phyloP scores from a whole-genome alignment of 1,140 invertebrate genomes.

The Temnothorax longispinosus region DNA sequence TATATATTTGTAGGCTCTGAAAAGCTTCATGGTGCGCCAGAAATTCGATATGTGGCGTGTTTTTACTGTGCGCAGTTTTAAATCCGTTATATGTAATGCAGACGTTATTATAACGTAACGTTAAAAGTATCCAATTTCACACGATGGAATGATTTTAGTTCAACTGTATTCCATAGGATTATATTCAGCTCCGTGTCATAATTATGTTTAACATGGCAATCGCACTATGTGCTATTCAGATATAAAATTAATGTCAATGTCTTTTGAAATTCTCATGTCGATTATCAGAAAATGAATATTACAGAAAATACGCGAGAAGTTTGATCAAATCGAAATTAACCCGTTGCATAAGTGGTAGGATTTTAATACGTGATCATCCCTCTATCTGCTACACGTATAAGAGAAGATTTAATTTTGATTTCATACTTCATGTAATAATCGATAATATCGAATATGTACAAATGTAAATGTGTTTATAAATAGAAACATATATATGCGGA shows the following conservation, averaged over 20 bases:
- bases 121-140: constrained; percentile 49
- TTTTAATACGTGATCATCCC: not conserved
- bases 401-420: not conserved
- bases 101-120: constrained; percentile 47
- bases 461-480: constrained; percentile 10
- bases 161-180: constrained; percentile 25
- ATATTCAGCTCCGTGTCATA: not conserved
- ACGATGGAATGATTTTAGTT: not conserved
- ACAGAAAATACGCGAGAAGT: not conserved
- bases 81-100: constrained; percentile 52
- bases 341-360: not conserved
- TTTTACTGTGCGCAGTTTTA: constrained; percentile 42
- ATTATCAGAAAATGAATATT: not conserved
- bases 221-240: not conserved
- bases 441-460: not conserved
- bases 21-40: constrained; percentile 34
- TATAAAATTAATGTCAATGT: constrained; percentile 12
- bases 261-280: not conserved
- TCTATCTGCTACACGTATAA: not conserved
- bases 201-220: constrained; percentile 44
- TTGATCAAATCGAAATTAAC: constrained; percentile 22
- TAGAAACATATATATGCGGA: not conserved
- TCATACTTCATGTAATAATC: not conserved
- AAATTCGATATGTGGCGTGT: constrained; percentile 50
- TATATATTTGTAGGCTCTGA: constrained; percentile 53